Percentiles rank a stretch among this genome's conserved stretches.
These are phyloP conservation scores for Glandiceps talaboti DNA, from an alignment of 53 echinoderm and acorn worm genomes.

Conservation along the genomic window DNA sequence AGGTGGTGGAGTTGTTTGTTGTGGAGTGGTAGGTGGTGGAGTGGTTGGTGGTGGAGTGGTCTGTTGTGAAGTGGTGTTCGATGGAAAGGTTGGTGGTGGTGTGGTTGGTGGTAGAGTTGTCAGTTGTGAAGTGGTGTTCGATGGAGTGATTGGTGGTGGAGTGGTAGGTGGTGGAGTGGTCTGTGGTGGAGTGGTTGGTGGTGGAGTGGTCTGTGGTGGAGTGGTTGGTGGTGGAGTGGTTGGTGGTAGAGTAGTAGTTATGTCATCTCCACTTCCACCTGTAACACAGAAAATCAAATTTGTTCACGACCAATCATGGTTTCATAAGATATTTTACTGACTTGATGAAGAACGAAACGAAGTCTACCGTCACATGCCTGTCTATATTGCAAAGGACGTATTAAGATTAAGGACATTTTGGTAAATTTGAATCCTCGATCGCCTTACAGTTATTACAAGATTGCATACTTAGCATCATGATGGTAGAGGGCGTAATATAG, in stretches of 20 bases:
- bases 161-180: neutral
- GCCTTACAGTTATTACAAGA: no score
- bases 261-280: no score
- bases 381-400: no score
- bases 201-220: neutral
- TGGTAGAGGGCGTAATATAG: no score
- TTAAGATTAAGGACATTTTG: no score
- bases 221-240: neutral
- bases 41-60: neutral
- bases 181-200: neutral
- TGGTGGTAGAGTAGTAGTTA: neutral
- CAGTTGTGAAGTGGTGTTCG: neutral
- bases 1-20: neutral
- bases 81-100: neutral
- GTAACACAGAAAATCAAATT: no score
- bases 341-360: no score
- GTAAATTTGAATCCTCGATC: no score
- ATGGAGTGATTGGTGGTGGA: neutral
- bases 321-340: no score
- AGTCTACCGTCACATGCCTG: no score
- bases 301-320: no score
- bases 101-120: neutral
- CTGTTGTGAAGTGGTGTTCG: neutral
- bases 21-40: neutral
- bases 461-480: no score